Conservation (phyloP, 2,113 vertebrate species). For the Apistogramma diplotaenia region DNA sequence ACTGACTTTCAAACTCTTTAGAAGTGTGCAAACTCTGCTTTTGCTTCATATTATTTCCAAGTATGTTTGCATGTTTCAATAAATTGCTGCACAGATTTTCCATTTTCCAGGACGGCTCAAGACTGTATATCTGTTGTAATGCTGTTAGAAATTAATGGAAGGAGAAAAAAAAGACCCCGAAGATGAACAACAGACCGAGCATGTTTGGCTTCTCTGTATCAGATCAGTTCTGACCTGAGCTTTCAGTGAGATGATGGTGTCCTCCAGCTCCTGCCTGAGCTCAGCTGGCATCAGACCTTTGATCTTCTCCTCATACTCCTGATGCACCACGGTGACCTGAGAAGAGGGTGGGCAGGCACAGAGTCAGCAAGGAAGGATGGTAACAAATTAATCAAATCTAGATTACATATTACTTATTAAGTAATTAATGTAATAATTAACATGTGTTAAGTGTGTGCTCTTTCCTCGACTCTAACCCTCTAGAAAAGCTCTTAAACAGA, state of each 20-base stretch:
- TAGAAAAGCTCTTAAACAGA: neutral
- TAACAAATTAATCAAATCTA: neutral
- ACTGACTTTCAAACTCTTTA: too few relatives aligned
- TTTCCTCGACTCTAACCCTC: neutral
- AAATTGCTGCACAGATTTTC: neutral
- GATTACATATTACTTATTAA: neutral
- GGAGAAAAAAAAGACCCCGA: neutral
- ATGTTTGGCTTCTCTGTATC: neutral
- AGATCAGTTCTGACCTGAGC: conserved; percentile 83
- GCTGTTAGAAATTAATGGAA: neutral
- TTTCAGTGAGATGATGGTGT: conserved; percentile 91
- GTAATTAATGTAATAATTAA: neutral
- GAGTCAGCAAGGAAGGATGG: neutral
- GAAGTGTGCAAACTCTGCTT: too few relatives aligned
- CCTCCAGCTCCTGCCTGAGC: conserved; percentile 87
- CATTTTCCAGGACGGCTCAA: neutral
- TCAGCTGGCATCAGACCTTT: conserved; percentile 89
- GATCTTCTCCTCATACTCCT: conserved; percentile 87
- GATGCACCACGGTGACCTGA: conserved; percentile 85
- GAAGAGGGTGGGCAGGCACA: conserved; percentile 13
- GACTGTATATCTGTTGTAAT: neutral
- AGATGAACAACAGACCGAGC: neutral
- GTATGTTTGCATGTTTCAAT: neutral
- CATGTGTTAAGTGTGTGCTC: neutral
- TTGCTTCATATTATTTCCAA: neutral